These are phyloP conservation scores for Gymnoscopelus microlampas DNA, from an alignment of 2,797 vertebrate species.

Conservation along the genomic window DNA sequence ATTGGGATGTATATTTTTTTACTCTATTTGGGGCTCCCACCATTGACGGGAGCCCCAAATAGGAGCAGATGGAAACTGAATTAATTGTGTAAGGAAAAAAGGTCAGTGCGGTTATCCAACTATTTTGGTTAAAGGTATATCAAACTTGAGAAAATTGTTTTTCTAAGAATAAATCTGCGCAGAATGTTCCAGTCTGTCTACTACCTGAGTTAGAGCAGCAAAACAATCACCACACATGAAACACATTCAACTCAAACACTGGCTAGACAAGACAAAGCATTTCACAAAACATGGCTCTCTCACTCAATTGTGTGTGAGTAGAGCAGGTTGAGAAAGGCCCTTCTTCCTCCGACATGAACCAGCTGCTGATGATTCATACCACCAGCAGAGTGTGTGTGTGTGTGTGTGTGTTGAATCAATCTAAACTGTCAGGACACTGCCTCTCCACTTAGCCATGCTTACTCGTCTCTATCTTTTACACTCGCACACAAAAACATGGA, in stretches of 20 bases:
- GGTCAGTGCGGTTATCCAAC: too few species aligned
- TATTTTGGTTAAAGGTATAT: too few species aligned
- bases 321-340: slow-evolving; percentile 70
- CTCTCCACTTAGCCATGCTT: slow-evolving; percentile 60
- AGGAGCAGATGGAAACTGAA: too few species aligned
- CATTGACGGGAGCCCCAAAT: too few species aligned
- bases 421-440: slow-evolving; percentile 62
- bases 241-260: background rate
- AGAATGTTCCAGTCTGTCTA: background rate
- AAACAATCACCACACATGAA: background rate
- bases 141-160: too few species aligned
- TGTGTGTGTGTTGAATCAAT: slow-evolving; percentile 82
- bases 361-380: slow-evolving; percentile 91
- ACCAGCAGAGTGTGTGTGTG: slow-evolving; percentile 33
- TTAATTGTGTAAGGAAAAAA: too few species aligned
- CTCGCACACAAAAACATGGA: slow-evolving; percentile 32
- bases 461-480: slow-evolving; percentile 35
- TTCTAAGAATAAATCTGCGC: too few species aligned
- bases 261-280: slow-evolving; percentile 1
- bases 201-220: slow-evolving; percentile 2
- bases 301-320: slow-evolving; percentile 29
- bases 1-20: too few species aligned
- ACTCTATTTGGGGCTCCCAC: too few species aligned
- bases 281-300: background rate
- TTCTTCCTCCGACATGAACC: slow-evolving; percentile 85